phyloP scores from a whole-genome alignment of 1,140 invertebrate genomes.

The Ctenoplectra terminalis region DNA sequence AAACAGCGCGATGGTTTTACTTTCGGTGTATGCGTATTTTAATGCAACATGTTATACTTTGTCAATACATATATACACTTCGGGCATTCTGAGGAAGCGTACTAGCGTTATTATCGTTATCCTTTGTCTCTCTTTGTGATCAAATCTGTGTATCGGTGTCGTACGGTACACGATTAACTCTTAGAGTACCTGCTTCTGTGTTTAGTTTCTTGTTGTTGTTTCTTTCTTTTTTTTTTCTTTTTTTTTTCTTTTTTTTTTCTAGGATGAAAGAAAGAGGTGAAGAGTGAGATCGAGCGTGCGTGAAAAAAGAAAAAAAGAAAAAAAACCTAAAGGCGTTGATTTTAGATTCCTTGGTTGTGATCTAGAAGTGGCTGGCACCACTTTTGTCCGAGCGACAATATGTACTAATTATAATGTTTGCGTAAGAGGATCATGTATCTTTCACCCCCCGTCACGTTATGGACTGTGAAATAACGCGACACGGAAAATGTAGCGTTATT shows the following conservation, averaged over 20 bases:
- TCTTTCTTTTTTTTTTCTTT: constrained; percentile 17
- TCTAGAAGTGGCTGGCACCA: constrained; percentile 68
- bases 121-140: constrained; percentile 59
- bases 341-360: constrained; percentile 50
- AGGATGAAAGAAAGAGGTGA: not conserved
- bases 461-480: not conserved
- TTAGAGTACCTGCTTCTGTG: constrained; percentile 63
- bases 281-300: constrained; percentile 16
- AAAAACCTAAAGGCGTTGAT: constrained; percentile 34
- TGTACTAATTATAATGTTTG: constrained; percentile 35
- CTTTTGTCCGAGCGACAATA: constrained; percentile 51
- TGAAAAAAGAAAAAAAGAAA: no score
- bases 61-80: constrained; percentile 4
- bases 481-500: not conserved
- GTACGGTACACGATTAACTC: constrained; percentile 57
- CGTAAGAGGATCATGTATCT: constrained; percentile 29
- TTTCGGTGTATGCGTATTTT: constrained; percentile 4
- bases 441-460: constrained; percentile 34
- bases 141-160: constrained; percentile 52
- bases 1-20: not conserved
- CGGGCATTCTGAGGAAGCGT: constrained; percentile 43
- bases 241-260: constrained; percentile 9
- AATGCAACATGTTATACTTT: not conserved
- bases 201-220: constrained; percentile 54
- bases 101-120: constrained; percentile 43